A percentile compares a stretch with the other conserved stretches of the same genome.
Conservation (phyloP, 2,797 vertebrate genomes). For the Enoplosus armatus region DNA sequence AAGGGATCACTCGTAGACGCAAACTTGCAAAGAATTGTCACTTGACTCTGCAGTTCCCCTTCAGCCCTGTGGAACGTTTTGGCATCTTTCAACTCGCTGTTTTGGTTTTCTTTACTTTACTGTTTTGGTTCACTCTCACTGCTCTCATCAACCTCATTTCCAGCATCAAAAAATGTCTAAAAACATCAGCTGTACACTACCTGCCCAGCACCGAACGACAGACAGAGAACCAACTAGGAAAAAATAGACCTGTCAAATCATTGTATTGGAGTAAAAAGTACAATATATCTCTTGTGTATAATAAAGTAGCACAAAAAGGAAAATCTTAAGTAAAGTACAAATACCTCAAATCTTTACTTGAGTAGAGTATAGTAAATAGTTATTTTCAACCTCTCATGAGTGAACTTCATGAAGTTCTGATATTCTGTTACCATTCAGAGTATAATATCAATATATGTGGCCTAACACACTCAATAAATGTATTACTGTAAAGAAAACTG, state of each 20-base stretch:
- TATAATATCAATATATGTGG: no score
- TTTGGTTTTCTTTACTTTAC: background rate
- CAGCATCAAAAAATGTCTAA: background rate
- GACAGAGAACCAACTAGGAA: background rate
- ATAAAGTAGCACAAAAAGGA: background rate
- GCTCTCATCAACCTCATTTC: background rate
- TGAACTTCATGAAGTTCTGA: background rate
- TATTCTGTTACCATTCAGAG: background rate
- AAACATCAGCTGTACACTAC: no score
- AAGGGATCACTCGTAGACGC: background rate
- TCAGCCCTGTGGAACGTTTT: background rate
- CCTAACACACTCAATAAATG: no score
- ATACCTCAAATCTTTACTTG: background rate
- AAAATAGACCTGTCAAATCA: background rate
- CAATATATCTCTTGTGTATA: background rate
- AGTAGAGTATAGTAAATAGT: background rate
- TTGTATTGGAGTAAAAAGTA: background rate
- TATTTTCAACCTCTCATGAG: constrained; percentile 5
- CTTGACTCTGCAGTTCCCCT: background rate
- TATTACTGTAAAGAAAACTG: no score
- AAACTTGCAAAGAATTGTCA: background rate
- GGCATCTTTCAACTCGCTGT: background rate
- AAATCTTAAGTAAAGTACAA: background rate
- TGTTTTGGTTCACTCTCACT: background rate
- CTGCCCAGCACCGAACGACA: no score